Evolutionary conservation across 2,888 invertebrate genomes (phyloP).

Genomic region (Amphipoea lucens): DNA sequence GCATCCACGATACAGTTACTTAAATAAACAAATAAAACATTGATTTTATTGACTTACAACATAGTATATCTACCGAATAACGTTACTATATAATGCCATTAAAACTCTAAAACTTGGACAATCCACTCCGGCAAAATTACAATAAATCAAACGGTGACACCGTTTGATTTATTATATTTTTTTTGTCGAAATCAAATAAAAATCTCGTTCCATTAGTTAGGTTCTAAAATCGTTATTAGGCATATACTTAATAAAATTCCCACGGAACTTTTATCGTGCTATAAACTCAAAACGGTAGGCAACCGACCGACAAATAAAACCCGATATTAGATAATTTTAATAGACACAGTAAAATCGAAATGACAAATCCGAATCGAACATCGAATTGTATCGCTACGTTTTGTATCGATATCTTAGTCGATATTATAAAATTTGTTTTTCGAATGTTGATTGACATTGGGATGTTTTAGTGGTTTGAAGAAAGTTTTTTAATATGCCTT

Average conservation of each 20-base stretch:
- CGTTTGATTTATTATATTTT: slow-evolving; percentile 61
- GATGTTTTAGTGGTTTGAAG: slow-evolving; percentile 54
- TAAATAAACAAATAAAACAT: slow-evolving; percentile 60
- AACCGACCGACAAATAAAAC: slow-evolving; percentile 79
- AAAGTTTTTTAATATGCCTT: slow-evolving; percentile 46
- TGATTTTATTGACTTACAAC: slow-evolving; percentile 60
- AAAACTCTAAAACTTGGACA: slow-evolving; percentile 44
- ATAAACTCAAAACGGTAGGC: slow-evolving; percentile 84
- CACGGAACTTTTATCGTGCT: slow-evolving; percentile 71
- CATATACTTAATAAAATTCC: slow-evolving; percentile 70
- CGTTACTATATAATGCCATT: slow-evolving; percentile 51
- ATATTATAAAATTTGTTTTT: slow-evolving; percentile 69
- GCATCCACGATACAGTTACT: slow-evolving; percentile 53
- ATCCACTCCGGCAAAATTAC: slow-evolving; percentile 37
- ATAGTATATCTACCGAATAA: slow-evolving; percentile 57
- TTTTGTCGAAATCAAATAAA: slow-evolving; percentile 59
- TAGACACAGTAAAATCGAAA: slow-evolving; percentile 79
- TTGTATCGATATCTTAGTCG: slow-evolving; percentile 73
- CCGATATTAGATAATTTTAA: slow-evolving; percentile 82
- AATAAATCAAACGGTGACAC: slow-evolving; percentile 43
- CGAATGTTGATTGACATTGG: slow-evolving; percentile 63
- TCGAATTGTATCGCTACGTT: slow-evolving; percentile 68
- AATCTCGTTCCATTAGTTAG: slow-evolving; percentile 72
- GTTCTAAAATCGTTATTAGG: slow-evolving; percentile 72
- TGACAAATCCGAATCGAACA: slow-evolving; percentile 73